phyloP scores from a whole-genome alignment of 2,113 vertebrate species.

The Clarias magur region DNA sequence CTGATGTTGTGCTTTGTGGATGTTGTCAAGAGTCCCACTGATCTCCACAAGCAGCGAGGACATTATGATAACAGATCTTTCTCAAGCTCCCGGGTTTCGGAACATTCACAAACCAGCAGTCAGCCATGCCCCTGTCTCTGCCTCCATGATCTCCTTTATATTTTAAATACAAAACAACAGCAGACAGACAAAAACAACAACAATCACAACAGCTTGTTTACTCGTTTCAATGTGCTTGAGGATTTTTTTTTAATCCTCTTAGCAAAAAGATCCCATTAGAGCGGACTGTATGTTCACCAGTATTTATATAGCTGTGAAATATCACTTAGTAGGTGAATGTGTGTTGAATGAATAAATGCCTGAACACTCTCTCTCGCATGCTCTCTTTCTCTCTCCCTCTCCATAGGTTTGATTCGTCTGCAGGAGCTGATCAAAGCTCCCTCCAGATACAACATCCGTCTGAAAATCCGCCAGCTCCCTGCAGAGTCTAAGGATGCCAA shows the following conservation, averaged over 20 bases:
- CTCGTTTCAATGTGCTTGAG: too few species aligned
- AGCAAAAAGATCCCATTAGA: not conserved
- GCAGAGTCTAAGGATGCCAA: conserved; percentile 96
- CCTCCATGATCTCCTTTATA: too few species aligned
- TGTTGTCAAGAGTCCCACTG: too few species aligned
- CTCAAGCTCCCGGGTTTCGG: too few species aligned
- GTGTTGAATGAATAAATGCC: not conserved
- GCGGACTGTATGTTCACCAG: not conserved
- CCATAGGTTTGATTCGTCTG: conserved; percentile 92
- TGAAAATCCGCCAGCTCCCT: conserved; percentile 96
- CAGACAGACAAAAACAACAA: not conserved
- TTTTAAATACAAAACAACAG: not conserved
- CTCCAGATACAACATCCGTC: conserved; percentile 92
- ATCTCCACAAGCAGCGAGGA: too few species aligned
- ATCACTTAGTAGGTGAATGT: not conserved
- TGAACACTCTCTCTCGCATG: not conserved
- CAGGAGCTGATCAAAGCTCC: conserved; percentile 99
- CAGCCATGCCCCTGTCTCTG: too few species aligned
- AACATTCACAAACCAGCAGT: too few species aligned
- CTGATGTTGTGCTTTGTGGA: too few species aligned
- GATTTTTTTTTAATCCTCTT: not conserved
- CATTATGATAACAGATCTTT: too few species aligned
- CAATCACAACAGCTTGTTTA: not conserved
- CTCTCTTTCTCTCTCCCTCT: conserved; percentile 56
- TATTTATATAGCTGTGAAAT: not conserved